phyloP scores from a whole-genome alignment of 2,888 invertebrate species.

The Sialis fuliginosa region DNA sequence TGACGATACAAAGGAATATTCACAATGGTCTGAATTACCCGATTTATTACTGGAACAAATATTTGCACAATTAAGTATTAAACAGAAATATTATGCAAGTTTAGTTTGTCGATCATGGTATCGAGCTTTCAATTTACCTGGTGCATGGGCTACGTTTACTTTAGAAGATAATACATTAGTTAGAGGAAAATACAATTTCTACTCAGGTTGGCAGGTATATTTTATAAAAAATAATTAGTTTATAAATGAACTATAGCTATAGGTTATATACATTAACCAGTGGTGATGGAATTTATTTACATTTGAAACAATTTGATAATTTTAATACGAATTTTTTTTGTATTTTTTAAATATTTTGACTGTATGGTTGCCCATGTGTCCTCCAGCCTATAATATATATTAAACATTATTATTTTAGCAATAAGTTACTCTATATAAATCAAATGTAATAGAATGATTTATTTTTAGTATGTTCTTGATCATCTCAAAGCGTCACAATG shows the following conservation, averaged over 20 bases:
- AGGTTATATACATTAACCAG: too few species aligned
- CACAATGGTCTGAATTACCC: conserved; percentile 48
- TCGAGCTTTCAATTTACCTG: conserved; percentile 49
- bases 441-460: conserved; percentile 8
- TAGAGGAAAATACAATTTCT: conserved; percentile 58
- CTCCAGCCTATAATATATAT: not conserved
- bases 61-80: conserved; percentile 45
- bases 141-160: conserved; percentile 57
- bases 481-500: conserved; percentile 55
- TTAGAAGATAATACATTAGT: conserved; percentile 57
- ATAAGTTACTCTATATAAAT: not conserved
- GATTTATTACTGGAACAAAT: conserved; percentile 56
- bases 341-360: too few species aligned
- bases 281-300: not conserved
- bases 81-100: conserved; percentile 57
- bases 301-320: not conserved
- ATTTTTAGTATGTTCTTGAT: conserved; percentile 47
- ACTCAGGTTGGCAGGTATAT: conserved; percentile 57
- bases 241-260: not conserved
- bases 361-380: too few species aligned
- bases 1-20: conserved; percentile 25
- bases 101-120: conserved; percentile 49
- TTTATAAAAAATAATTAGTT: not conserved
- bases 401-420: not conserved
- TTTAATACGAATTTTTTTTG: not conserved